Percentiles rank a stretch among this genome's conserved stretches.
These are phyloP conservation scores for Florisuga fusca DNA, from an alignment of 2,797 vertebrate species.

Conservation along the genomic window DNA sequence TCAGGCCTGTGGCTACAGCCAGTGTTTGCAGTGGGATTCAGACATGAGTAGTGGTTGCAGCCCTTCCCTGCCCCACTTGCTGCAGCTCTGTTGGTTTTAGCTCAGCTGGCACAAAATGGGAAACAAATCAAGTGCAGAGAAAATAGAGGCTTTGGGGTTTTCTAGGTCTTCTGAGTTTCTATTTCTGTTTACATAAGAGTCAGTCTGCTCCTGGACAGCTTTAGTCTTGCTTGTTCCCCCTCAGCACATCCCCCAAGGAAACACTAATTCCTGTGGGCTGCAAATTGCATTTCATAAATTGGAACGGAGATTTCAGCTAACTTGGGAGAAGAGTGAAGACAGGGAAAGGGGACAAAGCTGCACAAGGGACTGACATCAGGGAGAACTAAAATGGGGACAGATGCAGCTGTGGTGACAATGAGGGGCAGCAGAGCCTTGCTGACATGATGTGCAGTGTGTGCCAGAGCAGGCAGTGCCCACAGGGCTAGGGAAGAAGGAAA, in stretches of 20 bases:
- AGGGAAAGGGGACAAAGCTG: neutral
- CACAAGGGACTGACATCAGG: neutral
- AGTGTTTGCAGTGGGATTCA: neutral
- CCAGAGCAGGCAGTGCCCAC: fast-evolving
- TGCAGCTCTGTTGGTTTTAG: neutral
- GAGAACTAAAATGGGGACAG: neutral
- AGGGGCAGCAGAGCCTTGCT: neutral
- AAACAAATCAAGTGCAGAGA: neutral
- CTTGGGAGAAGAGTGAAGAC: neutral
- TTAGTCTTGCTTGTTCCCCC: neutral
- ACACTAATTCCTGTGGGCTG: neutral
- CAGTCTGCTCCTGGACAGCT: neutral
- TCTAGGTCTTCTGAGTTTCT: neutral
- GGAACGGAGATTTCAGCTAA: neutral
- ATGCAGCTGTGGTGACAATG: fast-evolving
- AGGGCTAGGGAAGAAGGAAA: neutral
- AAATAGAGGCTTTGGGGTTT: neutral
- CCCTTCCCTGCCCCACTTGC: neutral
- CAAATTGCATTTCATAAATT: fast-evolving
- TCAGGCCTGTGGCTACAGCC: neutral
- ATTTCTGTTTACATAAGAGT: neutral
- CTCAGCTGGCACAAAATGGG: neutral
- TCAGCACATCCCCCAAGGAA: neutral
- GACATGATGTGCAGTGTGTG: neutral
- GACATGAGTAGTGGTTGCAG: neutral